Base-by-base conservation (phyloP, 2,797 vertebrate genomes). In the Fundulus diaphanus region DNA sequence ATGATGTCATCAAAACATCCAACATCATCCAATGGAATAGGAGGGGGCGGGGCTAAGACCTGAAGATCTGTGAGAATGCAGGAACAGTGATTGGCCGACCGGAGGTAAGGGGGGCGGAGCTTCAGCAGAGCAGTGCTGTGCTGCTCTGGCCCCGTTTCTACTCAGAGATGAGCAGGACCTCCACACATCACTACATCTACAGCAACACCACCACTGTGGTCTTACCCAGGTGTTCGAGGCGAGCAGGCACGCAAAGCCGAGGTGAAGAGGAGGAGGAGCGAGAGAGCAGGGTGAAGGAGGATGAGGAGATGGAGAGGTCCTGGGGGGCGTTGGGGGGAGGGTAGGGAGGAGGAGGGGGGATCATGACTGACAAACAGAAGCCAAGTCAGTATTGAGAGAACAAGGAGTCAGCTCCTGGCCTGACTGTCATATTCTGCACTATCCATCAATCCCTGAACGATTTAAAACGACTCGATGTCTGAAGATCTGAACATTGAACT, bases 201-300 rank as follows among this genome's bases (percentile, higher is more conserved):
- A 66, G 42, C 12, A 56, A 27, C 16, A 52, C 49, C 3, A 11
- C 13, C 1, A 22, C 13, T 20, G 18, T 61, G 0, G 42, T 84
- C 93, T 95, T 89, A 95, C 94, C 94, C 87, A 95, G 91, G 79
- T 95, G 94, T 84, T 94, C 72, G 0, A 95, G 92, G 29, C 89
- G 91, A 78, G 93, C 91, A 86, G 93, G 94, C 82, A 95, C 89
- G 87, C 85, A 83, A 82, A 84, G 73, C 51, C 83, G 85, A 81
- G 83, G 63, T 0, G 91, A 86, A 35, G 87, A 82, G 3, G 87
- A 74, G 20, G 84, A 84, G 81, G 79, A 57, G 73, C 7, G 22
- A 2, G 27, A 59, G 1, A 67, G 74, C 27, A 78, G 11, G 16
- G 54, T 2, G 31, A 44, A 59, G 33, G 59, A 40, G 49, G 63